A percentile compares a stretch with the other conserved stretches of the same genome.
Evolutionary conservation across 2,113 vertebrate genomes (phyloP).

Genomic region (Verasper variegatus): DNA sequence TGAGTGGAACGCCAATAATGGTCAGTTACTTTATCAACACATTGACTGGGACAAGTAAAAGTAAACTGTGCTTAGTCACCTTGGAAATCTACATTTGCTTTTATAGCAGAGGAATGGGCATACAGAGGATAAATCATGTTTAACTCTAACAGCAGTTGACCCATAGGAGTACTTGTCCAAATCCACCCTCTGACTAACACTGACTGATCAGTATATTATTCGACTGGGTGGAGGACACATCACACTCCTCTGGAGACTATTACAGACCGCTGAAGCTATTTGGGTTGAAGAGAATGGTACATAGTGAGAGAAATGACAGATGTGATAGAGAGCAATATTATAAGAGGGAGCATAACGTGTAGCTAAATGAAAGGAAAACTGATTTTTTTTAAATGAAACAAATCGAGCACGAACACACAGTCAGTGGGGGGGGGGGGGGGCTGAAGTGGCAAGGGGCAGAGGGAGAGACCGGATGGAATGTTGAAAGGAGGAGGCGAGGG

Average conservation of each 20-base stretch:
- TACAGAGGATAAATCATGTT: conserved; percentile 1
- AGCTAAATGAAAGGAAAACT: conserved; percentile 10
- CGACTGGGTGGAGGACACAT: conserved; percentile 62
- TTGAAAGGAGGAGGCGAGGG: conserved; percentile 64
- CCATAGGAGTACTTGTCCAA: conserved; percentile 17
- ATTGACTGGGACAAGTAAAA: neutral
- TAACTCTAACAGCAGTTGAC: conserved; percentile 12
- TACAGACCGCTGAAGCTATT: conserved; percentile 64
- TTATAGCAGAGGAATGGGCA: neutral
- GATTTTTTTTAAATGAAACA: conserved; percentile 1
- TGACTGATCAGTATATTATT: conserved; percentile 53
- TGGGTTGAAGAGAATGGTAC: conserved; percentile 37
- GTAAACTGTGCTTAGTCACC: neutral
- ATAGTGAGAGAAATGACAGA: conserved; percentile 45
- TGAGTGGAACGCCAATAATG: neutral
- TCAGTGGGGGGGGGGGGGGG: conserved; percentile 4
- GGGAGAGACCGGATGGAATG: conserved; percentile 63
- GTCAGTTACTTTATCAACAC: neutral
- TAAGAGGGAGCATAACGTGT: conserved; percentile 16
- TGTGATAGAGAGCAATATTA: conserved; percentile 17
- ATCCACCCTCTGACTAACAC: conserved; percentile 54
- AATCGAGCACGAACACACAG: conserved; percentile 37
- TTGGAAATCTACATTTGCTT: neutral
- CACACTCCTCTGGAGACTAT: conserved; percentile 62
- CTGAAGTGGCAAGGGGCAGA: conserved; percentile 24